Base-by-base conservation (phyloP, 1,140 invertebrate genomes). In the Drosophila lacteicornis region DNA sequence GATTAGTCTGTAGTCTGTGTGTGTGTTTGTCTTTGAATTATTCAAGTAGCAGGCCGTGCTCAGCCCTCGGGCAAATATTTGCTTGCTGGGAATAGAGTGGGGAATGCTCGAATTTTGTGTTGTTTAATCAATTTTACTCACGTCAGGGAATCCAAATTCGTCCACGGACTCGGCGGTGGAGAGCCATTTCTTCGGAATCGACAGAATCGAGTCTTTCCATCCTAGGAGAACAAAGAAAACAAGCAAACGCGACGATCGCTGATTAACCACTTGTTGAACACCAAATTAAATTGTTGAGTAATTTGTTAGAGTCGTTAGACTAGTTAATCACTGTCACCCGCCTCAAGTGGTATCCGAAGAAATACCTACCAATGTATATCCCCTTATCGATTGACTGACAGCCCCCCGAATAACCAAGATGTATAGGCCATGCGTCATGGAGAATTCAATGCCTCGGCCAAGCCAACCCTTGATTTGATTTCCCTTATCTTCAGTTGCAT, bases 161-260 rank as follows among this genome's bases (percentile, higher is more conserved):
- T 94, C 94, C 46, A 93, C 86, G 55, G 93, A 94, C 74, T 93
- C 93, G 82, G 94, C 94, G 50, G 94, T 94, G 81, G 95, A 95
- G 71, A 96, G 93, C 94, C 94, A 95, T 91, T 94, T 95, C 91
- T 95, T 95, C 51, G 95, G 95, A 81, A 96, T 92, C 11, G 95
- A 94, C 56, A 95, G 91, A 76, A 95, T 92, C 15, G 95, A 95
- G 79, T 95, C 95, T 69, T 93, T 93, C 95, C 95, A 96, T 95
- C 94, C 95, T 92, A 79, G 69, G 91, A 82, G 53, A 46, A 70
- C 55, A 65, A 65, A 61, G 57, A 74, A 67, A 69, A 68, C 49
- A 42, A 50, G 46, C 50, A 57, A 45, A 70, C 65, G 51, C 46
- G 25, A 70, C 51, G 30, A 68, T 79, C 65, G 61, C 66, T 80